These are phyloP conservation scores for Neomicropteryx cornuta DNA, from an alignment of 1,140 invertebrate genomes.

Conservation along the genomic window DNA sequence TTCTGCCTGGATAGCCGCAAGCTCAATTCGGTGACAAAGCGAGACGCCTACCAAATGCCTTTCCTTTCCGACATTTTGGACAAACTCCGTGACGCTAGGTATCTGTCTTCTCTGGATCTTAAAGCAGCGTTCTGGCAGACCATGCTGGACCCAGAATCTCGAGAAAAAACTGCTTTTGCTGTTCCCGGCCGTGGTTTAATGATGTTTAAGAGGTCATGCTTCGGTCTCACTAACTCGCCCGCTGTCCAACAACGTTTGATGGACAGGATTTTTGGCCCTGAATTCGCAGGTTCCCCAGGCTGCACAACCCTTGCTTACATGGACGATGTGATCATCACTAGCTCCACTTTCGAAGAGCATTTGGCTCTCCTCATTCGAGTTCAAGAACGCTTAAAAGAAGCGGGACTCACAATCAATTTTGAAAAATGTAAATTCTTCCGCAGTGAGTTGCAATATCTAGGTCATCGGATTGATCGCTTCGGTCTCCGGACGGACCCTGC, in stretches of 20 bases:
- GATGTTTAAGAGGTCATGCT: conserved; percentile 13
- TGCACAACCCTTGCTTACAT: conserved; percentile 27
- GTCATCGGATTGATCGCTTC: conserved; percentile 17
- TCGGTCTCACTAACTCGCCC: conserved; percentile 10
- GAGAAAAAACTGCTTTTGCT: conserved; percentile 14
- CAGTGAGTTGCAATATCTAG: conserved; percentile 25
- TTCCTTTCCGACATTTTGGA: conserved; percentile 20
- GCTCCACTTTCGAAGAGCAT: conserved; percentile 27
- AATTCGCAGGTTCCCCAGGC: conserved; percentile 15
- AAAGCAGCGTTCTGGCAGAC: no score
- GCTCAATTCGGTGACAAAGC: conserved; percentile 23
- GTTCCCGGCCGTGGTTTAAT: conserved; percentile 12
- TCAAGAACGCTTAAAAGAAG: conserved; percentile 21
- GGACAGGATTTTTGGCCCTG: conserved; percentile 9
- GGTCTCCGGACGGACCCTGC: conserved; percentile 17
- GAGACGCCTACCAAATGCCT: conserved; percentile 22
- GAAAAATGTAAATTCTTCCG: conserved; percentile 31
- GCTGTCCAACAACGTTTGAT: conserved; percentile 12
- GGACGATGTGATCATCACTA: conserved; percentile 37
- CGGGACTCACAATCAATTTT: conserved; percentile 32
- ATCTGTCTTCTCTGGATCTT: no score
- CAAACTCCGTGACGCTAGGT: conserved; percentile 17
- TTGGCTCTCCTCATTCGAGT: conserved; percentile 24
- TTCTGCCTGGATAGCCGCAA: conserved; percentile 25
- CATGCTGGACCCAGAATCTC: no score